Evolutionary conservation across 2,888 invertebrate genomes (phyloP).

Genomic region (Agrotis clavis): DNA sequence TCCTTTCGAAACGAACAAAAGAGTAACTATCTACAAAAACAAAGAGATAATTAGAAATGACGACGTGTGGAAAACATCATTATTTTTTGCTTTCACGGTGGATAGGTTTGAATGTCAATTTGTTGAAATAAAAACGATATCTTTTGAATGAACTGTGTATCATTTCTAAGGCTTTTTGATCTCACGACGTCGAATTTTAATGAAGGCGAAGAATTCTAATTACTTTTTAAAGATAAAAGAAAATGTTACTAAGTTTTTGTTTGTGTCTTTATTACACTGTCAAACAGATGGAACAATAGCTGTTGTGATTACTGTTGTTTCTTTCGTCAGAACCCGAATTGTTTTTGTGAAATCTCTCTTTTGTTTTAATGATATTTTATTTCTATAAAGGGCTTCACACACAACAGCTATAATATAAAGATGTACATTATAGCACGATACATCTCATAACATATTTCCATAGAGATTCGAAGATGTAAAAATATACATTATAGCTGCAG

Average conservation of each 20-base stretch:
- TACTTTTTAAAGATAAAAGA: slow-evolving; percentile 48
- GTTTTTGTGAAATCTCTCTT: slow-evolving; percentile 4
- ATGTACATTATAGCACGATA: too few relatives aligned
- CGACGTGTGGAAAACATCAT: slow-evolving; percentile 10
- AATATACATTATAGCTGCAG: too few relatives aligned
- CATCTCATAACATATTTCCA: too few relatives aligned
- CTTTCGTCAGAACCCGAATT: background rate
- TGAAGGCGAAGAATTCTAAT: slow-evolving; percentile 67
- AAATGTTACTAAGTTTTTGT: slow-evolving; percentile 21
- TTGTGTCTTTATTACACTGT: slow-evolving; percentile 6
- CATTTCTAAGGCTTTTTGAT: slow-evolving; percentile 68
- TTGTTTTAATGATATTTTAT: background rate
- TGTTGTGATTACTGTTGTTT: background rate
- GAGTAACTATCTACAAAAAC: background rate
- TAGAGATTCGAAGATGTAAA: too few relatives aligned
- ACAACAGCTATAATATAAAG: too few relatives aligned
- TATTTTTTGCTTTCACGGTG: background rate
- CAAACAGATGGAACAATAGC: slow-evolving; percentile 33
- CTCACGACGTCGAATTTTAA: slow-evolving; percentile 66
- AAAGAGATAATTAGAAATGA: background rate
- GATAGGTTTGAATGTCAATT: slow-evolving; percentile 23
- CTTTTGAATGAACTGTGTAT: slow-evolving; percentile 42
- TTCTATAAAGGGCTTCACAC: too few relatives aligned
- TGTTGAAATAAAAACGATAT: slow-evolving; percentile 29
- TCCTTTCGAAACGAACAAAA: too few relatives aligned